Percentiles rank a stretch among this genome's conserved stretches.
Conservation (phyloP, 2,113 vertebrate genomes). For the Balaeniceps rex region DNA sequence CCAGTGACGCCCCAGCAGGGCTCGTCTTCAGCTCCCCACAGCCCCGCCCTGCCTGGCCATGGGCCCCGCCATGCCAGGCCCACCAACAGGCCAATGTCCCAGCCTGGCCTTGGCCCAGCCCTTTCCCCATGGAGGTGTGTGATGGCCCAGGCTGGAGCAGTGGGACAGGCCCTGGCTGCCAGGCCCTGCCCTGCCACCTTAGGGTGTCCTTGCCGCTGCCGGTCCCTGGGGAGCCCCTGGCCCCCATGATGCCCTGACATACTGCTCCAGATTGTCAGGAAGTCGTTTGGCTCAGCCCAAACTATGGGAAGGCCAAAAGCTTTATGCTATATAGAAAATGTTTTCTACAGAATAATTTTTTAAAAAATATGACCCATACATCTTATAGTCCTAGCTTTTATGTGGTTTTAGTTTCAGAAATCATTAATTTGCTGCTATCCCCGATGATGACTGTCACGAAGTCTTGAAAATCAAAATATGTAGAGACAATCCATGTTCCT, state of each 20-base stretch:
- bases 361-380: fast-evolving
- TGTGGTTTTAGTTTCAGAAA: not conserved
- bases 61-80: not conserved
- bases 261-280: too few species aligned
- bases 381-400: not conserved
- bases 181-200: not conserved
- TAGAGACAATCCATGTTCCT: not conserved
- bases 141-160: fast-evolving
- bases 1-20: not conserved
- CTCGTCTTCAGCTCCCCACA: not conserved
- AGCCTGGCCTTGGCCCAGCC: not conserved
- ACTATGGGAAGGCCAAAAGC: not conserved
- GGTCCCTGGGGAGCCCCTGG: not conserved
- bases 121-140: fast-evolving
- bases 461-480: fast-evolving
- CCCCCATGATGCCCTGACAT: fast-evolving
- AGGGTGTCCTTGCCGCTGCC: fast-evolving
- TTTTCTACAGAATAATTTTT: not conserved
- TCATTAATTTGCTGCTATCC: not conserved
- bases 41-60: not conserved
- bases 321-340: not conserved
- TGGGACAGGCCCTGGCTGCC: not conserved
- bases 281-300: not conserved
- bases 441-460: not conserved
- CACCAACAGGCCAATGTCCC: fast-evolving